Base-by-base conservation (phyloP, 2,797 vertebrate genomes). In the Clarias platycephalus region DNA sequence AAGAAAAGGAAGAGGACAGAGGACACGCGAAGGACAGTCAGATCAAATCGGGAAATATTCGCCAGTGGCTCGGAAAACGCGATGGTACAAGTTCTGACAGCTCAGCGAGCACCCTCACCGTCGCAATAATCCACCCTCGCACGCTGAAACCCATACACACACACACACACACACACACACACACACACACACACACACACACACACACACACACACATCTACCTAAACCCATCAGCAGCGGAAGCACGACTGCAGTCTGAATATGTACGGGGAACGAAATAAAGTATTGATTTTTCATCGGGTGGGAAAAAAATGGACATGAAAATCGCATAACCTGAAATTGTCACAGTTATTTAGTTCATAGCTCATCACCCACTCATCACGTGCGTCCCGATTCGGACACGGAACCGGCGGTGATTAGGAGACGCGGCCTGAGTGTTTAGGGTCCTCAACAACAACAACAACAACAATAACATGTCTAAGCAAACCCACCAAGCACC, bases 261-360 rank as follows among this genome's bases (percentile, higher is more conserved):
- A 98, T 98, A 97, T 97, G 96, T 96, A 97, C 96, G 96, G 97
- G 97, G 96, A 97, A 71, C 49, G 97, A 96, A 97, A 71, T 49
- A 67, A 31, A 94, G 91, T 97, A 99, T 99, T 97, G 97, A 99
- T 98, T 98, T 97, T 97, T 98, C 95, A 98, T 98, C 96, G 93
- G 94, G 90, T 90, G 93, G 94, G 89, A 92, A 80, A 92, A 80
- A 81, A 75, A 66, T 31, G n/a, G 62, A 55, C 24, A 93, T 89
- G 94, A 93, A 97, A 98, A 96, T 97, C 95, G 94, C 96, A 96
- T 97, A 97, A 97, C 96, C 97, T 96, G 96, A 97, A 98, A 98
- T 97, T 97, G 97, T 98, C 97, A 98, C 95, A 97, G 95, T 95
- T 95, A 95, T 96, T 97, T 96, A 97, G 97, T 97, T 97, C 97